A percentile compares a stretch with the other conserved stretches of the same genome.
These are phyloP conservation scores for Spodoptera picta DNA, from an alignment of 2,888 invertebrate species.

Conservation along the genomic window DNA sequence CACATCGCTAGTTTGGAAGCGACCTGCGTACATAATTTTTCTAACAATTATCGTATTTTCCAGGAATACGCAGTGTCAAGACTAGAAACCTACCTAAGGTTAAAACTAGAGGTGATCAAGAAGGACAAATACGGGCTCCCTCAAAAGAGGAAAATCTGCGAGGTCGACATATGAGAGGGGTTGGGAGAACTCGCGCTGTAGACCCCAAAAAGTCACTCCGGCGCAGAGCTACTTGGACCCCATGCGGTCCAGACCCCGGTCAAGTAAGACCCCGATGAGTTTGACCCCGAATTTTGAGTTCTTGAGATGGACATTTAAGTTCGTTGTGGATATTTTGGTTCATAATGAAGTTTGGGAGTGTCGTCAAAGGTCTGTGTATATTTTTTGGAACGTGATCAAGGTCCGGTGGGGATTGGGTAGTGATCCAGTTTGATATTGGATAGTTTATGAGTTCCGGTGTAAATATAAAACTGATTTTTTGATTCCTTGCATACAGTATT, in stretches of 20 bases:
- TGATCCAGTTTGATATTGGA: too few relatives aligned
- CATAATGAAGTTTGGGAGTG: too few relatives aligned
- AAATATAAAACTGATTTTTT: too few relatives aligned
- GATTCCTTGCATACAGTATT: too few relatives aligned
- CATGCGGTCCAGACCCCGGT: slow-evolving; percentile 19
- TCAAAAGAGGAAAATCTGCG: slow-evolving; percentile 85
- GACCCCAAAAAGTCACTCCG: slow-evolving; percentile 14
- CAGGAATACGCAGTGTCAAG: slow-evolving; percentile 91
- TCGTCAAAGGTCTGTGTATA: too few relatives aligned
- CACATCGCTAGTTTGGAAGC: too few relatives aligned
- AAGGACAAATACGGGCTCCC: slow-evolving; percentile 78
- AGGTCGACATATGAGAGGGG: slow-evolving; percentile 84
- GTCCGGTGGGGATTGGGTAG: too few relatives aligned
- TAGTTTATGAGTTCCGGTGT: too few relatives aligned
- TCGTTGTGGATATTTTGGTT: neutral
- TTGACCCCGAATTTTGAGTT: slow-evolving; percentile 12
- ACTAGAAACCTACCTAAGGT: slow-evolving; percentile 89
- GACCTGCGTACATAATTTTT: too few relatives aligned
- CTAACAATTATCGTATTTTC: slow-evolving; percentile 40
- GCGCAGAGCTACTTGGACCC: slow-evolving; percentile 39
- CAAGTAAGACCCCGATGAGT: slow-evolving; percentile 1
- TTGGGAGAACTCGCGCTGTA: slow-evolving; percentile 47
- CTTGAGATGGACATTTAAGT: neutral
- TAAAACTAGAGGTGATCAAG: slow-evolving; percentile 88
- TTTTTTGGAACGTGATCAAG: too few relatives aligned